A percentile compares a stretch with the other conserved stretches of the same genome.
phyloP scores from a whole-genome alignment of 1,140 invertebrate species.

The Aphis gossypii region DNA sequence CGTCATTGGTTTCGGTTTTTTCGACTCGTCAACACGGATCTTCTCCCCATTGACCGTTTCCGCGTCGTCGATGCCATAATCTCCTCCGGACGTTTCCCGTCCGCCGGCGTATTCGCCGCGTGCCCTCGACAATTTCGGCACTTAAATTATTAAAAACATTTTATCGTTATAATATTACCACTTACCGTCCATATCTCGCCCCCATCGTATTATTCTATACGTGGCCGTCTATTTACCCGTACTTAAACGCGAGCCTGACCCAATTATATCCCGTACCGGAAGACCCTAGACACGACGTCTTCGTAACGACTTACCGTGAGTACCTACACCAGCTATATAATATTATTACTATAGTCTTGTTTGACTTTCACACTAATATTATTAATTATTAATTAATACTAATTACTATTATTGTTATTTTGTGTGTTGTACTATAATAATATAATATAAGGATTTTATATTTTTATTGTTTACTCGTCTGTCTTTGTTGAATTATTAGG shows the following conservation, averaged over 20 bases:
- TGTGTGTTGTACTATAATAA: not conserved
- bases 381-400: not conserved
- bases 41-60: not conserved
- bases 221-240: not conserved
- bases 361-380: not conserved
- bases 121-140: not conserved
- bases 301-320: not conserved
- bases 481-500: not conserved
- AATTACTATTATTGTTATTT: not conserved
- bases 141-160: not conserved
- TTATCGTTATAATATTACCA: not conserved
- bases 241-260: not conserved
- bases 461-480: not conserved
- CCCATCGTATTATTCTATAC: not conserved
- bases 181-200: not conserved
- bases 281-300: not conserved
- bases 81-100: not conserved
- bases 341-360: not conserved
- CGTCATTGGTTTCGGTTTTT: slow-evolving; percentile 5
- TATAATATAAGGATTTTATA: not conserved
- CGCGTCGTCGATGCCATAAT: not conserved
- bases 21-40: not conserved
- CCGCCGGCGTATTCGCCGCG: no score
- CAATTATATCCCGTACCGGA: not conserved
- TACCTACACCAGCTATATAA: not conserved